Evolutionary conservation across 2,888 invertebrate species (phyloP).

Genomic region (Therioaphis trifolii): DNA sequence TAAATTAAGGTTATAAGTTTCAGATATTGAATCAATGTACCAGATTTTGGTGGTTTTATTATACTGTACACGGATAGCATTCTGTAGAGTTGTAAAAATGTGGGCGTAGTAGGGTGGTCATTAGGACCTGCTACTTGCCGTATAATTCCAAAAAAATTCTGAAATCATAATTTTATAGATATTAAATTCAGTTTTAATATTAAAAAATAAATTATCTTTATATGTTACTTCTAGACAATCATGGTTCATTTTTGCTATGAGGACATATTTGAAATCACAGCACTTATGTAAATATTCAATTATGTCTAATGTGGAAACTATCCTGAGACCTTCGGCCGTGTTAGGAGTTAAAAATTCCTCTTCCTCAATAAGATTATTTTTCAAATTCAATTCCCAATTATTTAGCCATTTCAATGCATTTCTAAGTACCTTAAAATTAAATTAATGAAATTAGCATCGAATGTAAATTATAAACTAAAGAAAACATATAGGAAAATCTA

Average conservation of each 20-base stretch:
- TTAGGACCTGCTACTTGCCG: neutral
- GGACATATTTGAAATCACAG: neutral
- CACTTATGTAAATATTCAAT: neutral
- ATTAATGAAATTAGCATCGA: no score
- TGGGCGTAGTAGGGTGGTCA: neutral
- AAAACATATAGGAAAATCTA: no score
- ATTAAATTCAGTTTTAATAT: neutral
- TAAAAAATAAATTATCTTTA: no score
- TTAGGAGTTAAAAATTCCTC: constrained; percentile 2
- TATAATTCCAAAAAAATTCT: constrained; percentile 11
- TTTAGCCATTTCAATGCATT: no score
- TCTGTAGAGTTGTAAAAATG: constrained; percentile 6
- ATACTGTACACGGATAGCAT: neutral
- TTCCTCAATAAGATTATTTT: neutral
- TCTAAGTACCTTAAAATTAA: no score
- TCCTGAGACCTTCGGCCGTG: neutral
- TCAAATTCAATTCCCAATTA: constrained; percentile 1
- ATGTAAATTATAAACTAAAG: no score
- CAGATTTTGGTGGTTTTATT: neutral
- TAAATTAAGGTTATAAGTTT: neutral
- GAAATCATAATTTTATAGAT: neutral
- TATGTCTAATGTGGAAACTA: neutral
- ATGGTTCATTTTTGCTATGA: neutral
- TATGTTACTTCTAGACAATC: neutral
- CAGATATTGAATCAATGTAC: neutral